phyloP scores from a whole-genome alignment of 2,888 invertebrate genomes.

The Heliconius charithonia region DNA sequence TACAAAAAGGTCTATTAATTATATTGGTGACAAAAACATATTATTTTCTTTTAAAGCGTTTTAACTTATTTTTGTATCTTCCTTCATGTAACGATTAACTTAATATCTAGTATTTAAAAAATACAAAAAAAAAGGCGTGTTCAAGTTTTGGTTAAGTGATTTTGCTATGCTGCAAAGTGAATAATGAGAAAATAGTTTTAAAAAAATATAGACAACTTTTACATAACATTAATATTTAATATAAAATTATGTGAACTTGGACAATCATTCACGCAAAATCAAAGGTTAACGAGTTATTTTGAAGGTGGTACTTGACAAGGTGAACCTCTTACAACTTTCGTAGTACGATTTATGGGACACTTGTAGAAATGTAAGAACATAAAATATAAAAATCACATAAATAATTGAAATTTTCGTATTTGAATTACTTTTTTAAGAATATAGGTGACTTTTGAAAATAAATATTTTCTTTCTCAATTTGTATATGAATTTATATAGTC shows the following conservation, averaged over 20 bases:
- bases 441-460: too few species aligned
- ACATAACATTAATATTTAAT: not conserved
- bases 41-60: conserved; percentile 1
- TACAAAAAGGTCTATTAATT: not conserved
- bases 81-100: too few species aligned
- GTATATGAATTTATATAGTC: too few species aligned
- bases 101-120: too few species aligned
- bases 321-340: conserved; percentile 28
- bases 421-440: too few species aligned
- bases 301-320: conserved; percentile 39
- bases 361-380: not conserved
- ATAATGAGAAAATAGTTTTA: not conserved
- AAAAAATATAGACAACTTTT: not conserved
- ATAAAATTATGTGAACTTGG: conserved; percentile 27
- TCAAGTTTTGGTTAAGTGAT: not conserved
- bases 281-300: conserved; percentile 42
- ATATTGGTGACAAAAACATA: not conserved
- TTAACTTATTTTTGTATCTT: conserved; percentile 6
- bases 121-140: not conserved
- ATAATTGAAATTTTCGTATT: too few species aligned
- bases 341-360: conserved; percentile 17
- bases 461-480: too few species aligned
- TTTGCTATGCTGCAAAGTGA: not conserved
- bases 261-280: conserved; percentile 30
- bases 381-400: not conserved